Evolutionary conservation across 2,888 invertebrate species (phyloP), one percentile per base, ranked within the genome.

Genomic region (Drosophila villosipedis): DNA sequence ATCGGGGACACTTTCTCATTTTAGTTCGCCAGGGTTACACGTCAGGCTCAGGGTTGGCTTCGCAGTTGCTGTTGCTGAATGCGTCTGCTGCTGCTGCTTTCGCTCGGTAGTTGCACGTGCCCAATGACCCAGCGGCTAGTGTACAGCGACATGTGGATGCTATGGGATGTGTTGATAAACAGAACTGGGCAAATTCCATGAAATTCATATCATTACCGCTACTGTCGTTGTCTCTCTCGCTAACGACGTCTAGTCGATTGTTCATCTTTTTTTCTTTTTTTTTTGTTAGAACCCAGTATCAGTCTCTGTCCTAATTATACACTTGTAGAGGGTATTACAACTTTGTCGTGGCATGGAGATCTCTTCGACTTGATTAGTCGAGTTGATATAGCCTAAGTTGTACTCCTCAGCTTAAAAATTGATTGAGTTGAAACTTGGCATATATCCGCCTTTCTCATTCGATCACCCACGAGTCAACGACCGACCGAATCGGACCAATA

Each of bases 1-100:
- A 33, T 52, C 60, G 37, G 53, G 78, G 80, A 84, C 74, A 80
- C 78, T 83, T 83, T 83, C 84, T 43, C 72, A 72, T 55, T 60
- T 66, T 54, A 28, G 43, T n/a, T 16, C 33, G 35, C 19, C 68
- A 76, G 59, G 74, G 79, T 35, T 55, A 22, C 50, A 43, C 28
- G 28, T 35, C 47, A 67, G 69, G 72, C 69, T 61, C 57, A 50
- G 55, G 47, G 57, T 47, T 52, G 58, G 58, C 30, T 53, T 19
- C 59, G 60, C 30, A 73, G 6, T 39, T 22, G 9, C 53, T 35
- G 59, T 52, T 76, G 12, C 55, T 22, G 30, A 30, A 30, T 49
- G 82, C 65, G 50, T 69, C 65, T 22, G 9, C 43, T 28, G 59
- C 65, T 57, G 73, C 65, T 41, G 58, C 66, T 78, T 78, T 78